phyloP scores from a whole-genome alignment of 2,113 vertebrate genomes.

The Danionella cerebrum region DNA sequence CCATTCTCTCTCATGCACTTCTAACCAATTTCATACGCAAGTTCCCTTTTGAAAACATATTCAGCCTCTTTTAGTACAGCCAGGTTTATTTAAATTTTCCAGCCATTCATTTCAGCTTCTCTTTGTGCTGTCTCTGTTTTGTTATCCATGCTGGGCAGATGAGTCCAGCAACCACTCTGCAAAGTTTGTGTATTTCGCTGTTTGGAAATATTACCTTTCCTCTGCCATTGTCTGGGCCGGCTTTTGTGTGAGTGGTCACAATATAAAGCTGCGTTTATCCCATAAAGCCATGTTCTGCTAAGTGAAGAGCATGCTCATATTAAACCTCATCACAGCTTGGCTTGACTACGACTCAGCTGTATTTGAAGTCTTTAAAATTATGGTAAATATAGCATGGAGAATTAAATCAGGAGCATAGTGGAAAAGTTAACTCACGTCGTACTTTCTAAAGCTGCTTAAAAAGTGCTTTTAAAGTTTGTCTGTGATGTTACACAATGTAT shows the following conservation, averaged over 20 bases:
- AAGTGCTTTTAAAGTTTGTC: background rate
- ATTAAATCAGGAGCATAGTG: background rate
- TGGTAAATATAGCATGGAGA: background rate
- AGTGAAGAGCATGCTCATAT: background rate
- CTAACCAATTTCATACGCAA: background rate
- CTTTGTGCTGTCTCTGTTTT: background rate
- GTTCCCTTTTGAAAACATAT: background rate
- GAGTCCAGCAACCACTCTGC: slow-evolving; percentile 17
- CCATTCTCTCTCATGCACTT: background rate
- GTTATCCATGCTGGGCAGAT: slow-evolving; percentile 14
- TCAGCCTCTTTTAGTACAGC: background rate
- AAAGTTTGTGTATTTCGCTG: slow-evolving; percentile 1
- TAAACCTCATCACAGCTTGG: slow-evolving; percentile 12
- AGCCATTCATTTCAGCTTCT: background rate
- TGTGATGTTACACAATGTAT: background rate
- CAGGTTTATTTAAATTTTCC: background rate
- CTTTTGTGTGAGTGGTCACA: slow-evolving; percentile 7
- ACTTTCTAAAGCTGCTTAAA: background rate
- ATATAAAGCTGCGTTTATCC: slow-evolving; percentile 1
- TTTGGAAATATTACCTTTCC: background rate
- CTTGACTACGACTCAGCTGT: background rate
- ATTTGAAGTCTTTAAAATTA: background rate
- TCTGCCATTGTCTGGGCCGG: background rate
- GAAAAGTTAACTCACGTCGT: background rate
- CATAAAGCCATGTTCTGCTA: background rate